Evolutionary conservation across 30 jellyfish, hydroid and myxozoan species (phyloP).

Genomic region (Hydractinia echinata): DNA sequence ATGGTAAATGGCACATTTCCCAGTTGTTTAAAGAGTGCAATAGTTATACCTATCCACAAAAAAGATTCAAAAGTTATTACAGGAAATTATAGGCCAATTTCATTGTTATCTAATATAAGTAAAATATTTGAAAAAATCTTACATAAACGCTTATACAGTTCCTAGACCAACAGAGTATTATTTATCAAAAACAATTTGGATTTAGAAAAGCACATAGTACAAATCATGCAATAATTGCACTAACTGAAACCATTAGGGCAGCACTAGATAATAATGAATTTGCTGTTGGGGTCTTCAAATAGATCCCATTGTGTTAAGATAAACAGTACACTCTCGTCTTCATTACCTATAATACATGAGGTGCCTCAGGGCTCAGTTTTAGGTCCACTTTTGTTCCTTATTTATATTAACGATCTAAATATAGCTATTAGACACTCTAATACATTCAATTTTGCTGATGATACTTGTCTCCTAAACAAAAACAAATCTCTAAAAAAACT

Average conservation of each 20-base stretch:
- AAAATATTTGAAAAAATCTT: slow-evolving; percentile 20
- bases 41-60: neutral
- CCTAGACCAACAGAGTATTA: neutral
- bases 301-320: neutral
- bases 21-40: neutral
- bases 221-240: slow-evolving; percentile 4
- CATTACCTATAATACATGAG: neutral
- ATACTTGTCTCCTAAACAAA: neutral
- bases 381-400: neutral
- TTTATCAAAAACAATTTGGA: slow-evolving; percentile 9
- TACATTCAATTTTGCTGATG: neutral
- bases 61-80: neutral
- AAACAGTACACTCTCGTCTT: neutral
- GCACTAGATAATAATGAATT: slow-evolving; percentile 1
- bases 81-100: slow-evolving; percentile 10
- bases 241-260: neutral
- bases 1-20: slow-evolving; percentile 26
- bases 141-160: neutral
- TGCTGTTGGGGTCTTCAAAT: neutral
- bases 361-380: slow-evolving; percentile 2
- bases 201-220: slow-evolving; percentile 6
- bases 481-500: too few species aligned
- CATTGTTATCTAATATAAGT: slow-evolving; percentile 6
- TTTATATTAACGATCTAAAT: neutral
- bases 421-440: neutral